Base-by-base conservation (phyloP, 2,888 invertebrate species). In the Hirudinaria manillensis region DNA sequence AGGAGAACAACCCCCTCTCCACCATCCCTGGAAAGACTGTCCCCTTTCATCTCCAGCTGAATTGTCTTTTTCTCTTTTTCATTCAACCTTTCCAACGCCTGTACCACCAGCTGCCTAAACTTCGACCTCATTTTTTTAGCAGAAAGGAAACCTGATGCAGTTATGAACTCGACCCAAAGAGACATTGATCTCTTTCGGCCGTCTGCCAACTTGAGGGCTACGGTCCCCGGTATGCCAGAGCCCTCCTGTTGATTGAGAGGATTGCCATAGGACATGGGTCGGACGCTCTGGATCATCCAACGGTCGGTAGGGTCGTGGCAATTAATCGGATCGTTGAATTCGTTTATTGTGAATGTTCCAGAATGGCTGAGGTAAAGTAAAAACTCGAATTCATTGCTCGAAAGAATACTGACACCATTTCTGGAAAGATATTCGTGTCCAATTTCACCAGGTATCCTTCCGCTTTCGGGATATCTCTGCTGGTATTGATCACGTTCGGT, bases 111-210 rank as follows among this genome's bases (percentile, higher is more conserved):
- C 7, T 29, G n/a, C 36, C 19, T 68, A n/a, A 68, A 68, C 32
- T 36, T 68, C 19, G 36, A 68, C 36, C 68, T 68, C 68, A 68
- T 34, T 34, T 68, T 68, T 68, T 21, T 68, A 68, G 68, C 68
- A 4, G 68, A 68, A n/a, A 68, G 68, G 36, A 68, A 68, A 29
- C 68, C 68, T 34, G 68, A 68, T 16, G 68, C 68, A 32, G 68
- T 68, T 24, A 68, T 68, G 36, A 68, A 68, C 36, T 68, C 68
- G n/a, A 68, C 68, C 68, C 68, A 68, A 32, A 68, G 68, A 34
- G 68, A 68, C 68, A 68, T 68, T n/a, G 68, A 68, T 36, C 68
- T 29, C 36, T 68, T 68, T 68, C 68, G 10, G n/a, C 68, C 68
- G 32, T 68, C 68, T 24, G 29, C 36, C n/a, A 68, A 32, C 34